phyloP scores from a whole-genome alignment of 2,888 invertebrate genomes.

The Electrophaes corylata region DNA sequence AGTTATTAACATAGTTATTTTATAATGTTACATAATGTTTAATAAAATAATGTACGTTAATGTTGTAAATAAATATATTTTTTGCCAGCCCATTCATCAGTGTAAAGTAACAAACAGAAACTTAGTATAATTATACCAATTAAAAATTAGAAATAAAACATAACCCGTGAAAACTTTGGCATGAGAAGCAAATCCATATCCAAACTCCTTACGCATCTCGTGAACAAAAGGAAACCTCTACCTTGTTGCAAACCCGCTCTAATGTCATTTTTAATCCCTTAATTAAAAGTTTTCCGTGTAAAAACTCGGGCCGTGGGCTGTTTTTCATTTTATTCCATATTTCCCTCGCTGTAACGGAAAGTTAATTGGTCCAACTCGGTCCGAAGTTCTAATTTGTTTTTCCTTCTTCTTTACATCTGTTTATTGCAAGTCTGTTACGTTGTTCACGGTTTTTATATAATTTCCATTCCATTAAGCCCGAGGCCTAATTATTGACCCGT shows the following conservation, averaged over 20 bases:
- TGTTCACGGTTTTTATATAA: conserved; percentile 61
- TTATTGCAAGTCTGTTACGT: conserved; percentile 63
- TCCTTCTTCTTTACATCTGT: conserved; percentile 71
- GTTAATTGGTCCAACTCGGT: conserved; percentile 81
- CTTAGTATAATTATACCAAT: too few relatives aligned
- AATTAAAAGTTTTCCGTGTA: conserved; percentile 79
- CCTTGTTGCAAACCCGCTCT: conserved; percentile 74
- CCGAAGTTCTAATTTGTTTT: conserved; percentile 81
- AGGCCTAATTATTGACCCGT: conserved; percentile 36
- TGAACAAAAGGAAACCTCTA: conserved; percentile 73
- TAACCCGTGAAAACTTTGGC: neutral
- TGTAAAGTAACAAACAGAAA: too few relatives aligned
- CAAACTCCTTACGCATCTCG: conserved; percentile 53
- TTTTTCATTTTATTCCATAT: conserved; percentile 82
- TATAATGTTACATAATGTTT: too few relatives aligned
- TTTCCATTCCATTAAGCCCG: conserved; percentile 51
- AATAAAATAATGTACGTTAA: too few relatives aligned
- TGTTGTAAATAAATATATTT: too few relatives aligned
- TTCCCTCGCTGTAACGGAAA: conserved; percentile 79
- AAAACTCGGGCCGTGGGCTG: conserved; percentile 71
- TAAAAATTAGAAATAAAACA: too few relatives aligned
- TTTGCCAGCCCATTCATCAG: too few relatives aligned
- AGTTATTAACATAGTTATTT: too few relatives aligned
- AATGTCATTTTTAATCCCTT: conserved; percentile 84
- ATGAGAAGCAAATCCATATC: conserved; percentile 32